Evolutionary conservation across 2,888 invertebrate species (phyloP), one percentile per base, ranked within the genome.

Genomic region (Diplolepis rosae): DNA sequence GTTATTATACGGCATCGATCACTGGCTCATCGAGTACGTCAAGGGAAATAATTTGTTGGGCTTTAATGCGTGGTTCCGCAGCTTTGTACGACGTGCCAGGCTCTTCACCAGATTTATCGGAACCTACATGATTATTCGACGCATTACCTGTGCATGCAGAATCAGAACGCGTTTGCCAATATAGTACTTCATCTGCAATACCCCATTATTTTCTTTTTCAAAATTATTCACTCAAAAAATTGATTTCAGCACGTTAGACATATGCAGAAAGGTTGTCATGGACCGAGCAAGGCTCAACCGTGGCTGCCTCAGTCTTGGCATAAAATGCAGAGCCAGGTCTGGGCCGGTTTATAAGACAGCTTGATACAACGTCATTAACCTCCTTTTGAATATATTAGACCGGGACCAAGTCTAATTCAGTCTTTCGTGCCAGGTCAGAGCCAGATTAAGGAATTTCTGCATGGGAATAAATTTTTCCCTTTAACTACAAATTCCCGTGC

Each of bases 21-120:
- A 30, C 27, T 42, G 13, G 15, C 68, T 65, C 65, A 22, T 42
- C 15, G 30, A 35, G 32, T 11, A 68, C 45, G 56, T 54, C 68
- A 30, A 35, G 65, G 45, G 45, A 66, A 66, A 66, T 66, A 66
- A 66, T 66, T 66, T 66, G 66, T 66, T 66, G 50, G 11, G 48
- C 48, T 28, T 4, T 66, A 66, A 66, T 66, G 66, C 66, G 18
- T 18, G 66, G 66, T 66, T 66, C 48, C 66, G 48, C 30, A 48
- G 15, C 48, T 48, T 66, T 66, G 22, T 48, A 66, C 66, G 48
- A 48, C 48, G 30, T 66, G 13, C 48, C 48, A 24, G 30, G 22
- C 39, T 7, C 65, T 48, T 66, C 66, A 11, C 4, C 48, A 66
- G 50, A 66, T 66, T 66, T 66, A 66, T 66, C 48, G 61, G 66